Base-by-base conservation (phyloP, 2,888 invertebrate species). In the Octodonta nipae region DNA sequence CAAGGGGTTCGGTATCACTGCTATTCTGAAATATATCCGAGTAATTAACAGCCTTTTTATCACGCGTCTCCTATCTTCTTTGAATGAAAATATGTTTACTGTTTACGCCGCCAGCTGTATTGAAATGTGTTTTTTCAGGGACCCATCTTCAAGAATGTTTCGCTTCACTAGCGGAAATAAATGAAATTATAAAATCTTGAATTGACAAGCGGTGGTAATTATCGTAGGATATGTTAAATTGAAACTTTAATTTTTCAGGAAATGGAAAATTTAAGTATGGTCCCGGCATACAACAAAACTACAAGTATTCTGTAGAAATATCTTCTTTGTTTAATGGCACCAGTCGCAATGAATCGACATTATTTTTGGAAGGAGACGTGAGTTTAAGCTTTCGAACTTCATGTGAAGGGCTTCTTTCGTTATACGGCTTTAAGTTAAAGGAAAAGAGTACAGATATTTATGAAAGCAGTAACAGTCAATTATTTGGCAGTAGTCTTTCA, bases 251-350 rank as follows among this genome's bases (percentile, higher is more conserved):
- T 30, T 13, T 45, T 44, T 43, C 65, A 67, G 70, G 58, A 28
- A 62, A 65, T 2, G 64, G 62, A 30, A 79, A 79, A 53, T 79
- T 79, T 56, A 71, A 68, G 46, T 79, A 78, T 55, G 54, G 63
- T 15, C 57, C 70, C 33, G 70, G 68, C 29, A 55, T 66, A 7
- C 65, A 67, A 32, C 81, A 83, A 55, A 67, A 70, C 48, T 85
- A 85, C 61, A 70, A 73, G 28, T 85, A 85, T 54, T 70, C 69
- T 45, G 71, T 80, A 5, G 71, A 78, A 46, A 68, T 82, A n/a
- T 73, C 70, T 37, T 75, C 79, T 0, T 71, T 77, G 49, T 81
- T 80, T 46, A 54, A 56, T 38, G 78, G 78, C 1, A 75, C 76
- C 2, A 79, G 77, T 43, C 73, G 72, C 46, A 81, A 81, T 45